Conservation (phyloP, 2,113 vertebrate genomes). For the Desmodus rotundus region DNA sequence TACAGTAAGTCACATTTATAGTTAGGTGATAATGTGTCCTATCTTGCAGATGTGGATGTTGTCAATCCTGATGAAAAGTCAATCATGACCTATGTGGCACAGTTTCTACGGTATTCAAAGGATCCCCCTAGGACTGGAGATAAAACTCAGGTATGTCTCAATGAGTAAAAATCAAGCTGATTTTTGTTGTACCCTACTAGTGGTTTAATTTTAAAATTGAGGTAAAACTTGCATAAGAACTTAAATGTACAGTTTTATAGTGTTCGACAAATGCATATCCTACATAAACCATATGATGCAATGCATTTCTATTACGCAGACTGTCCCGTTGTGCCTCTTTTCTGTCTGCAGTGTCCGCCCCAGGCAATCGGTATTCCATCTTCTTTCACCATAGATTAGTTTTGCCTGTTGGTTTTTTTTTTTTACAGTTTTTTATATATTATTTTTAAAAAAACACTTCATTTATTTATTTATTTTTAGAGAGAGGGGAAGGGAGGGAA, state of each 20-base stretch:
- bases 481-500: too few relatives aligned
- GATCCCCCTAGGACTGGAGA: conserved; percentile 77
- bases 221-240: not conserved
- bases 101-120: conserved; percentile 95
- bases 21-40: conserved; percentile 39
- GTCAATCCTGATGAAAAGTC: conserved; percentile 95
- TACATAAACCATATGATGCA: not conserved
- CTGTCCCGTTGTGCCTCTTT: not conserved
- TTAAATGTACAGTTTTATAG: not conserved
- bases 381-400: not conserved
- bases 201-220: not conserved
- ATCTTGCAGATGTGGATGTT: conserved; percentile 90
- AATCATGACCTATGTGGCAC: conserved; percentile 97
- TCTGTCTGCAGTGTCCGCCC: not conserved
- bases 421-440: too few relatives aligned
- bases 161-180: not conserved
- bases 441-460: not conserved
- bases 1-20: not conserved
- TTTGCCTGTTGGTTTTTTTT: not conserved
- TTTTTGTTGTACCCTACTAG: not conserved
- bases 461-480: too few relatives aligned
- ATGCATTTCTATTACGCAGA: not conserved
- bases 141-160: conserved; percentile 82
- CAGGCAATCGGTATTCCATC: not conserved
- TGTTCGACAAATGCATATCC: not conserved